Base-by-base conservation (phyloP, 2,888 invertebrate genomes). In the Anoplius nigerrimus region DNA sequence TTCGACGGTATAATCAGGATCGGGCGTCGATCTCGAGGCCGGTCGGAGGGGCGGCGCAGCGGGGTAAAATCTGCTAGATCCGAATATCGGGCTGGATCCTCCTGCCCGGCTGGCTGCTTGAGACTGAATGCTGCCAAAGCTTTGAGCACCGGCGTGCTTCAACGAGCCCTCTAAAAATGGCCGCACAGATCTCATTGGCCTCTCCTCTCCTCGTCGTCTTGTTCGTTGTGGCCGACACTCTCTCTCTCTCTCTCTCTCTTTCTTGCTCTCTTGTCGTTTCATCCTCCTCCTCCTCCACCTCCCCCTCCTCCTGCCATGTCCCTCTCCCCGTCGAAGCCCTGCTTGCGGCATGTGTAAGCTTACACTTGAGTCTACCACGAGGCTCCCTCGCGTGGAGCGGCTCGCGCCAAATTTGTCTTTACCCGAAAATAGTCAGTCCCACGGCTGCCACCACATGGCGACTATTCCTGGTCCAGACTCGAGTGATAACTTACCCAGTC, bases 381-480 rank as follows among this genome's bases (percentile, higher is more conserved):
- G 78, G 67, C 66, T 62, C 16, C 34, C 71, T 71, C 68, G 55
- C 82, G 79, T 77, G 72, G 78, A 82, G 83, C 84, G 84, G 81
- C 87, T 90, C 90, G 90, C 90, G 92, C 94, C 94, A 94, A 94
- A 94, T 94, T 94, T 93, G 94, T 94, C 93, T 93, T 93, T 93
- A 93, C 93, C 92, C 92, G 91, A 94, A 94, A 94, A 88, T 88
- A 88, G 87, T 85, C 84, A 80, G 84, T 86, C 85, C 85, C 85
- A 86, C 82, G 86, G 85, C 84, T 85, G 83, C 86, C 85, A 84
- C 85, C 87, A 85, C 87, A 86, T 86, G 86, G 82, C 81, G 84
- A 86, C 85, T 89, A 88, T 89, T 89, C 87, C 87, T 87, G 88
- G 86, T 81, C 82, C 80, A 79, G 78, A 81, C 79, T 76, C 80